A percentile compares a stretch with the other conserved stretches of the same genome.
Conservation (phyloP, 2,113 vertebrate genomes). For the Phalacrocorax aristotelis region DNA sequence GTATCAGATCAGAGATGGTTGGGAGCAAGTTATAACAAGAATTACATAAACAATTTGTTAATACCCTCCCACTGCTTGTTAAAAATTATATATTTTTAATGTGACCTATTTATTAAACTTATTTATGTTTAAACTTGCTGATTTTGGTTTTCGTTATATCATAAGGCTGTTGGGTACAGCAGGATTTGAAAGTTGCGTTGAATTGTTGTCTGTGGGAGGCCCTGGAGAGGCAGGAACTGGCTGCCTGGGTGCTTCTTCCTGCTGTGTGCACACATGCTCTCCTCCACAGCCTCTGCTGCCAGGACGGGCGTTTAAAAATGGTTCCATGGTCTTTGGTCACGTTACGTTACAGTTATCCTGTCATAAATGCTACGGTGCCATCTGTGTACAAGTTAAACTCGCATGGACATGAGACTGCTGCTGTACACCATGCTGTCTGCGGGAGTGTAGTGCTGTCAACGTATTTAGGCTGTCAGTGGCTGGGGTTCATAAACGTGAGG, state of each 20-base stretch:
- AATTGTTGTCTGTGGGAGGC: not conserved
- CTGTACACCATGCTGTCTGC: not conserved
- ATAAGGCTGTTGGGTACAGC: not conserved
- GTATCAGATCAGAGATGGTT: not conserved
- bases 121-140: not conserved
- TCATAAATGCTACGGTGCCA: not conserved
- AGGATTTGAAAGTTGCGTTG: rapidly evolving
- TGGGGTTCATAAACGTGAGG: rapidly evolving
- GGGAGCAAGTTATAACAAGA: not conserved
- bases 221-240: not conserved
- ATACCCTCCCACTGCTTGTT: not conserved
- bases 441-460: rapidly evolving
- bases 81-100: not conserved
- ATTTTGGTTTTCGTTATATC: not conserved
- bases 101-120: not conserved
- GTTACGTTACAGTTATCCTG: rapidly evolving
- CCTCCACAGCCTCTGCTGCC: too few species aligned
- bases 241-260: not conserved
- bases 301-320: not conserved
- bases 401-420: rapidly evolving
- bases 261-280: rapidly evolving
- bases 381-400: not conserved
- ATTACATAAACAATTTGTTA: rapidly evolving
- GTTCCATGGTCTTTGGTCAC: not conserved
- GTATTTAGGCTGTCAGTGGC: not conserved